These are phyloP conservation scores for Melanerpes aurifrons DNA, from an alignment of 2,113 vertebrate species.

Conservation along the genomic window DNA sequence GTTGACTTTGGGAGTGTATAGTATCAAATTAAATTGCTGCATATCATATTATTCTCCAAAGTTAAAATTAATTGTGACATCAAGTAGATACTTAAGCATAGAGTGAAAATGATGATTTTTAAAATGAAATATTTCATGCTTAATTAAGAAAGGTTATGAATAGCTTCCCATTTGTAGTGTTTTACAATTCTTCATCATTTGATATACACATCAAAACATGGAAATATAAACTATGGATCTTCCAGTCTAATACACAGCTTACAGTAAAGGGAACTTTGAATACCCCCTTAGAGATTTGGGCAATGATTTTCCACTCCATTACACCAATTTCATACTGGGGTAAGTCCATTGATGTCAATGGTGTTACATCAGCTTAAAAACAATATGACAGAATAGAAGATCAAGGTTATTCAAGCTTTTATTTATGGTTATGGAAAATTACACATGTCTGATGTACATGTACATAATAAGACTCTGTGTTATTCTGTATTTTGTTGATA, in stretches of 20 bases:
- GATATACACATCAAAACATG: constrained; percentile 70
- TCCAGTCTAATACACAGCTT: constrained; percentile 58
- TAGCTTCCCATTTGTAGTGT: constrained; percentile 49
- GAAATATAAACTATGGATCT: constrained; percentile 46
- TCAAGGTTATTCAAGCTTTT: constrained; percentile 68
- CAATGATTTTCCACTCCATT: constrained; percentile 71
- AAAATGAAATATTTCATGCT: constrained; percentile 69
- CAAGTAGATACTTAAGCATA: constrained; percentile 66
- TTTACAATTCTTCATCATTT: constrained; percentile 54
- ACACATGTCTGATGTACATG: constrained; percentile 30
- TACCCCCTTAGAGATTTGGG: constrained; percentile 64
- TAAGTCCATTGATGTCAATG: constrained; percentile 65
- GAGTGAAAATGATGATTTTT: constrained; percentile 68
- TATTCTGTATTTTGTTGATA: constrained; percentile 49
- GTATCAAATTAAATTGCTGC: constrained; percentile 9
- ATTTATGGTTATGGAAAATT: constrained; percentile 69
- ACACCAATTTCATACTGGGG: constrained; percentile 68
- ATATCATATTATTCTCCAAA: constrained; percentile 56
- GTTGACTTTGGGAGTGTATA: neutral
- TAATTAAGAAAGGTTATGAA: constrained; percentile 74
- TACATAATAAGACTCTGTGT: constrained; percentile 13
- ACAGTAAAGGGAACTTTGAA: constrained; percentile 57
- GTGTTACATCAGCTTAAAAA: constrained; percentile 66
- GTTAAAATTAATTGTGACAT: constrained; percentile 59
- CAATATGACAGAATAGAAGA: constrained; percentile 67